Conservation (phyloP, 2,888 invertebrate species). For the Lamellibrachia columna region DNA sequence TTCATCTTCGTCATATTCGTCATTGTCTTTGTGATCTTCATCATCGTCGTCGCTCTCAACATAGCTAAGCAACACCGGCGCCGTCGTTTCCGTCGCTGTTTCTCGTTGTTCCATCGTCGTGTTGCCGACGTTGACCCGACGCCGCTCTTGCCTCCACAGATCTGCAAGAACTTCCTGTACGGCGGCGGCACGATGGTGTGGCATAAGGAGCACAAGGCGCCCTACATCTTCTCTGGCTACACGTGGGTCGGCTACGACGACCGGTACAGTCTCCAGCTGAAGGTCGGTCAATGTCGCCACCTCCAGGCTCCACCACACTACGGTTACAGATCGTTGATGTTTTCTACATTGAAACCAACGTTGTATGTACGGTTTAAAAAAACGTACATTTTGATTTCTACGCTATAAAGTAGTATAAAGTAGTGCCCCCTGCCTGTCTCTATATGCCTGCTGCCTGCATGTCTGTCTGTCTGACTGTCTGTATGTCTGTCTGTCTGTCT, state of each 20-base stretch:
- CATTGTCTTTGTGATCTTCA: not conserved
- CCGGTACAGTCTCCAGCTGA: slow-evolving; percentile 47
- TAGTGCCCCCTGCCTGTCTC: too few species aligned
- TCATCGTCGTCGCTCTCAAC: not conserved
- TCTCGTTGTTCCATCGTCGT: not conserved
- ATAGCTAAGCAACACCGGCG: not conserved
- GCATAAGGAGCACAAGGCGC: slow-evolving; percentile 68
- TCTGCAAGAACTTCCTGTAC: slow-evolving; percentile 46
- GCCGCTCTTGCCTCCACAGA: slow-evolving; percentile 36
- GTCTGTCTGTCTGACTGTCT: too few species aligned
- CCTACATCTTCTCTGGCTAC: slow-evolving; percentile 71
- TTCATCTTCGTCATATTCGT: not conserved
- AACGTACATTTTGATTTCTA: too few species aligned
- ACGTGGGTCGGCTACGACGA: slow-evolving; percentile 59
- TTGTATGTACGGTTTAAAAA: too few species aligned
- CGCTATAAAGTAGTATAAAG: too few species aligned
- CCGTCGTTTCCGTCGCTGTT: not conserved
- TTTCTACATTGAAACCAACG: too few species aligned
- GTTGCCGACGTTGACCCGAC: not conserved
- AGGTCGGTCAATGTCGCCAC: slow-evolving; percentile 41
- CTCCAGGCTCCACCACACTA: too few species aligned
- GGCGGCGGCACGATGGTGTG: slow-evolving; percentile 41
- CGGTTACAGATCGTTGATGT: too few species aligned
- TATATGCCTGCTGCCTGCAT: too few species aligned
- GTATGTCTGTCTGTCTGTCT: too few species aligned